A percentile compares a stretch with the other conserved stretches of the same genome.
Evolutionary conservation across 1,140 invertebrate genomes (phyloP).

Genomic region (Aphis craccivora): DNA sequence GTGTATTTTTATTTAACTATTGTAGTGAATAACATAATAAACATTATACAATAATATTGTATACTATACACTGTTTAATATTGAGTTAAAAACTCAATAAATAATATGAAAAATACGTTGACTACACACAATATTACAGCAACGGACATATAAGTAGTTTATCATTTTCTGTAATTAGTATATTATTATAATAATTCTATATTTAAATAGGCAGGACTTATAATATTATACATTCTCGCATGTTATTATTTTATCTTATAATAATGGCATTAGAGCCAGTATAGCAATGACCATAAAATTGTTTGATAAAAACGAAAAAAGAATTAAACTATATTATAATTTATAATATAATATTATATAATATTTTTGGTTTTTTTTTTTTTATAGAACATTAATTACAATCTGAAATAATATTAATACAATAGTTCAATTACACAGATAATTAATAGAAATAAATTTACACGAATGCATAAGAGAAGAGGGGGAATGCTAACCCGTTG

Average conservation of each 20-base stretch:
- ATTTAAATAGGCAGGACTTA: background rate
- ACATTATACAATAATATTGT: background rate
- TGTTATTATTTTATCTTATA: constrained; percentile 15
- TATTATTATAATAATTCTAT: background rate
- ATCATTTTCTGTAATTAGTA: constrained; percentile 5
- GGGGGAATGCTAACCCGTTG: too few species aligned
- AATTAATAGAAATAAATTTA: background rate
- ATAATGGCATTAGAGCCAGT: background rate
- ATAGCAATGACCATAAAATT: background rate
- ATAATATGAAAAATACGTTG: background rate
- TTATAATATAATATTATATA: background rate
- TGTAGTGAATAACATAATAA: background rate
- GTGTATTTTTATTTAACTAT: background rate
- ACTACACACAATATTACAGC: background rate
- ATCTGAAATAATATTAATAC: background rate
- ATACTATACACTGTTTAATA: background rate
- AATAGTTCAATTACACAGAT: background rate
- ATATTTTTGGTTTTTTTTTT: background rate
- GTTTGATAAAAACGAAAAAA: constrained; percentile 27
- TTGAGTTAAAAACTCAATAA: background rate
- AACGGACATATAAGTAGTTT: background rate
- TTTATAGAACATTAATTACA: background rate
- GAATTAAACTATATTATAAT: background rate
- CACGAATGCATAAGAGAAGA: background rate
- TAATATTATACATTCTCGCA: background rate